Conservation (phyloP, 2,888 invertebrate species). For the Sympetrum striolatum region DNA sequence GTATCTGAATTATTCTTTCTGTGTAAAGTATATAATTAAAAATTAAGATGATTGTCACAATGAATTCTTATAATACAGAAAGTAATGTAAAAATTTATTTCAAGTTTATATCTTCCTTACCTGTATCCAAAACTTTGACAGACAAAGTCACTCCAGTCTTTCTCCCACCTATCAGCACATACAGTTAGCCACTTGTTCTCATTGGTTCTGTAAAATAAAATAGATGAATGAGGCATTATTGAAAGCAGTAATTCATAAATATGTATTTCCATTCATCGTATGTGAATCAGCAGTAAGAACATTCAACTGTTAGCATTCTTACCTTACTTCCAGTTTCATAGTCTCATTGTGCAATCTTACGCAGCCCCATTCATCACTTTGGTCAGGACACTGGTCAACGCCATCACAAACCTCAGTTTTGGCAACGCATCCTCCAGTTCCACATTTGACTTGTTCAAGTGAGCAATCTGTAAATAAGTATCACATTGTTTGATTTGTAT, state of each 20-base stretch:
- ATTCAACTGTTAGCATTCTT: constrained; percentile 46
- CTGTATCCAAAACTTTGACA: constrained; percentile 65
- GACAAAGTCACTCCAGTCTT: constrained; percentile 62
- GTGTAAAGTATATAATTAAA: too few species aligned
- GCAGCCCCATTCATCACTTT: constrained; percentile 70
- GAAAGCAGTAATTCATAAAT: too few species aligned
- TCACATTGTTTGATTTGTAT: too few species aligned
- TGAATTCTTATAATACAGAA: not conserved
- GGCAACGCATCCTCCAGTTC: constrained; percentile 66
- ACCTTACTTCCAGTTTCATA: constrained; percentile 49
- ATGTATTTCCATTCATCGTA: not conserved
- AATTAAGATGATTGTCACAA: not conserved
- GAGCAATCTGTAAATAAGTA: constrained; percentile 60
- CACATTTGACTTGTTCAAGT: constrained; percentile 65
- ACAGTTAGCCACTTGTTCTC: constrained; percentile 59
- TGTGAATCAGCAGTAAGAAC: not conserved
- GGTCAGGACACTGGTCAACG: constrained; percentile 66
- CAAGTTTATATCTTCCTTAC: not conserved
- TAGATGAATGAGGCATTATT: not conserved
- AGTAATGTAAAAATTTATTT: not conserved
- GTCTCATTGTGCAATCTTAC: constrained; percentile 52
- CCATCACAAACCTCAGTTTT: constrained; percentile 66
- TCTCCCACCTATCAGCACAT: constrained; percentile 64
- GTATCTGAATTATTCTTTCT: too few species aligned
- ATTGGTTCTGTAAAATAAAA: constrained; percentile 44